These are phyloP conservation scores for Parazoanthus swiftii DNA, from an alignment of 92 coral and sea anemone species.

Conservation along the genomic window DNA sequence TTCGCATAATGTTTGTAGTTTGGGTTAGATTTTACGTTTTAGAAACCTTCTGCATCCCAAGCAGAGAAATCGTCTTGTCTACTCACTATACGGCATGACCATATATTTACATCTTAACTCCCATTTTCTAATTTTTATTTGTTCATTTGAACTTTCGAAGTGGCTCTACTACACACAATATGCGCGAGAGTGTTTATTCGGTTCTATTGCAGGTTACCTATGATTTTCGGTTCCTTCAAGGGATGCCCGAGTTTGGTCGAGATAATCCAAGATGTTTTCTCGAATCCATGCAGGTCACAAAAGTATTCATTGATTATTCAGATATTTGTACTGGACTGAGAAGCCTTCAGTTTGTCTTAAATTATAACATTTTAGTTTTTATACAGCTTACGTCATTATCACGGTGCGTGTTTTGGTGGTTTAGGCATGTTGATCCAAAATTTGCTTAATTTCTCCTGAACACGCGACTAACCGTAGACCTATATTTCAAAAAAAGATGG, in stretches of 20 bases:
- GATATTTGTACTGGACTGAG: background rate
- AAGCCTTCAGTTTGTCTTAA: background rate
- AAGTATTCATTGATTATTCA: background rate
- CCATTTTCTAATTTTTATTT: too few species aligned
- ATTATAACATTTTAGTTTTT: background rate
- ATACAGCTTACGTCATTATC: background rate
- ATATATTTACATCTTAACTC: too few species aligned
- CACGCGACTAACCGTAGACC: too few species aligned
- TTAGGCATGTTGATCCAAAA: too few species aligned
- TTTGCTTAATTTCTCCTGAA: too few species aligned
- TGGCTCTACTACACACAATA: background rate
- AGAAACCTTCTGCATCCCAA: too few species aligned
- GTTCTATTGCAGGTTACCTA: background rate
- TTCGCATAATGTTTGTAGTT: too few species aligned
- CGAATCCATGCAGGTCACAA: slow-evolving; percentile 8
- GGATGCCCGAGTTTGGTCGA: slow-evolving; percentile 8
- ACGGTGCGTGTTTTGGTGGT: background rate
- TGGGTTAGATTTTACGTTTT: too few species aligned
- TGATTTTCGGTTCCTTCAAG: slow-evolving; percentile 36
- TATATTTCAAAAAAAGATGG: too few species aligned
- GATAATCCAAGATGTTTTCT: slow-evolving; percentile 23
- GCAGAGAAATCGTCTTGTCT: too few species aligned
- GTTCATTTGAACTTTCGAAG: too few species aligned
- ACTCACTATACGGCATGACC: too few species aligned
- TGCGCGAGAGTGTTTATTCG: background rate